These are phyloP conservation scores for Dermatemys mawii DNA, from an alignment of 2,113 vertebrate species.

Conservation along the genomic window DNA sequence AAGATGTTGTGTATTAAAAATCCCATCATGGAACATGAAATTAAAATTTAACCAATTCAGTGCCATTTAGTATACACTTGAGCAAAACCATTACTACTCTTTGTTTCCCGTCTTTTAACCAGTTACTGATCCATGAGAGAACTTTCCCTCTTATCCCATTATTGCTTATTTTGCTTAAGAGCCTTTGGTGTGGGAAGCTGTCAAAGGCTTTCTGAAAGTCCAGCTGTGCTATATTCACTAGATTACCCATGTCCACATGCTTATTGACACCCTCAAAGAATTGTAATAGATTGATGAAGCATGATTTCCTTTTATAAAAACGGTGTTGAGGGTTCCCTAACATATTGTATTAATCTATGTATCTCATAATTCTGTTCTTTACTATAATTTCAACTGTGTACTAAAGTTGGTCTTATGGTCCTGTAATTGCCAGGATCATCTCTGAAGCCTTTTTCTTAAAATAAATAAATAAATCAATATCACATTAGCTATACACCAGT, in stretches of 20 bases:
- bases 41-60: background rate
- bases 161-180: background rate
- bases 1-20: background rate
- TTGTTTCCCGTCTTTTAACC: background rate
- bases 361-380: background rate
- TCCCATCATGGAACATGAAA: background rate
- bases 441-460: background rate
- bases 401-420: background rate
- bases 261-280: background rate
- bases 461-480: too few species aligned
- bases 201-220: background rate
- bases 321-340: background rate
- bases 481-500: too few species aligned
- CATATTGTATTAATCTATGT: background rate
- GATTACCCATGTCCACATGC: too few species aligned
- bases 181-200: background rate
- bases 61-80: slow-evolving; percentile 10
- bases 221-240: background rate
- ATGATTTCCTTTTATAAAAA: background rate
- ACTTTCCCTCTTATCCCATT: background rate
- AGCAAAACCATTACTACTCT: background rate
- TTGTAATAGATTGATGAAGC: background rate
- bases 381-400: background rate
- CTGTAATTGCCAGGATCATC: background rate
- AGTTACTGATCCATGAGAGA: background rate